phyloP scores from a whole-genome alignment of 2,797 vertebrate species.

The Falco berigora region DNA sequence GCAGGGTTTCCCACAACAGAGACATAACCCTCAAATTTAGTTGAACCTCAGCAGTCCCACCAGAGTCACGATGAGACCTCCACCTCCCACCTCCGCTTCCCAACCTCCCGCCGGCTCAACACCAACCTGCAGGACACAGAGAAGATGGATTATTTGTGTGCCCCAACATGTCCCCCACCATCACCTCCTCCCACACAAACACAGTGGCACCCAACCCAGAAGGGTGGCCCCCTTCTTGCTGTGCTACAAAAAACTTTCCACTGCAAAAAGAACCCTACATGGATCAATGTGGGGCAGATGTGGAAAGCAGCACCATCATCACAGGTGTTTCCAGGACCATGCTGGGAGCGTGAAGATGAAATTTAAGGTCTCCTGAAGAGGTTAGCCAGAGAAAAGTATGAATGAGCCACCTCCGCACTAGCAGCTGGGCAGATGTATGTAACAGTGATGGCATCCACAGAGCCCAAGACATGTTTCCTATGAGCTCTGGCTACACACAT shows the following conservation, averaged over 20 bases:
- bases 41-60: fast-evolving
- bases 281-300: neutral
- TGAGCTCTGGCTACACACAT: neutral
- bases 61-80: neutral
- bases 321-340: neutral
- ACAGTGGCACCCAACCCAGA: neutral
- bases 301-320: fast-evolving
- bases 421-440: neutral
- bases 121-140: neutral
- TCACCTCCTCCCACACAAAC: neutral
- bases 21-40: neutral
- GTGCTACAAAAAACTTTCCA: fast-evolving
- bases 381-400: neutral
- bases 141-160: neutral
- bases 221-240: neutral
- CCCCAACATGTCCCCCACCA: too few species aligned
- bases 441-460: fast-evolving
- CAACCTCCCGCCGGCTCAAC: neutral
- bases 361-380: neutral
- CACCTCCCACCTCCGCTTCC: neutral
- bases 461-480: neutral
- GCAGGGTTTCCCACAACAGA: neutral
- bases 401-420: neutral
- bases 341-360: neutral
- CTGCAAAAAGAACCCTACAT: fast-evolving